These are phyloP conservation scores for Meandrusa payeni DNA, from an alignment of 2,888 invertebrate species.

Conservation along the genomic window DNA sequence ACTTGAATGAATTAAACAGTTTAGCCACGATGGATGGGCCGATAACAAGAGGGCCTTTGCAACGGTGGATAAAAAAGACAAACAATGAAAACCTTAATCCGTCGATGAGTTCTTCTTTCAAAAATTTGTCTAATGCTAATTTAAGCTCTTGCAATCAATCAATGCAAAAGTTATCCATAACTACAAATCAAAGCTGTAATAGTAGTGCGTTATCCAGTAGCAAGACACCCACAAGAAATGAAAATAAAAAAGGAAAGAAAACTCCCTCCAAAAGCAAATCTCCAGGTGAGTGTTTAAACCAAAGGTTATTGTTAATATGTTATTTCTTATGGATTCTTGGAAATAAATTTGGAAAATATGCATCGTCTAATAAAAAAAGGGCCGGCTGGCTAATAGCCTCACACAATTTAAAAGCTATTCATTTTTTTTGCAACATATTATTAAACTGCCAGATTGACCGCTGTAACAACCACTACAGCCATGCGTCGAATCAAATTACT, in stretches of 20 bases:
- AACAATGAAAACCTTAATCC: slow-evolving; percentile 82
- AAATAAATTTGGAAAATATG: no score
- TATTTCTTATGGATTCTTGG: no score
- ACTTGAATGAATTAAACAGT: slow-evolving; percentile 89
- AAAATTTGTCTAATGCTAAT: slow-evolving; percentile 75
- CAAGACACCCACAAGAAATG: slow-evolving; percentile 78
- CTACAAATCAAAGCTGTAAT: slow-evolving; percentile 80
- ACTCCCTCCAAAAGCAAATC: slow-evolving; percentile 84
- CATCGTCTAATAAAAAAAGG: no score
- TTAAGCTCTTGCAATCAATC: slow-evolving; percentile 83
- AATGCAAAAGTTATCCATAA: slow-evolving; percentile 81
- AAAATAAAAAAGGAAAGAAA: slow-evolving; percentile 83
- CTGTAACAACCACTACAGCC: no score
- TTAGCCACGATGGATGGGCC: slow-evolving; percentile 89
- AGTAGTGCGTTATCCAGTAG: slow-evolving; percentile 74
- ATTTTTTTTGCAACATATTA: no score
- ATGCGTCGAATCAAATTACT: no score
- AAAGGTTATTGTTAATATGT: neutral
- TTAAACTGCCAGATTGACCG: no score
- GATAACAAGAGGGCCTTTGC: slow-evolving; percentile 87
- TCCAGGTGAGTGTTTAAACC: slow-evolving; percentile 71
- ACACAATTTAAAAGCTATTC: no score
- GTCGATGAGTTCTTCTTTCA: slow-evolving; percentile 58
- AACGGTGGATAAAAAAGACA: slow-evolving; percentile 90
- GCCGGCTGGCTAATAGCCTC: no score